A percentile compares a stretch with the other conserved stretches of the same genome.
phyloP scores from a whole-genome alignment of 2,888 invertebrate species.

The Campopleginae sp. region DNA sequence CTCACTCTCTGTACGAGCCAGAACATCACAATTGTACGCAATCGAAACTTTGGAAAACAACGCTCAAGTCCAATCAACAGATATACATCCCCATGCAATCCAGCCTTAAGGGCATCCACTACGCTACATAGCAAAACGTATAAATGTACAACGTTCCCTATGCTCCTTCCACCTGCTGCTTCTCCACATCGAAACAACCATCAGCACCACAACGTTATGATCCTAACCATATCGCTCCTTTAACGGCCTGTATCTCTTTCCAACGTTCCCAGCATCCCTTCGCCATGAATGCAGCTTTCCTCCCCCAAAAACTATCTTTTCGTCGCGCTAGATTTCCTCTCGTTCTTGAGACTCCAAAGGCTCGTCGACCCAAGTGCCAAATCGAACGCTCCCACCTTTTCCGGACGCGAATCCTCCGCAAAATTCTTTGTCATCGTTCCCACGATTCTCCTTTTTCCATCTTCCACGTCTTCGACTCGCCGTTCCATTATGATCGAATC shows the following conservation, averaged over 20 bases:
- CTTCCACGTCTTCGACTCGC: background rate
- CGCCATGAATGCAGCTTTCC: background rate
- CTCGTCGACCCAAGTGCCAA: slow-evolving; percentile 1
- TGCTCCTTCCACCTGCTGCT: background rate
- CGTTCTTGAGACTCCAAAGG: background rate
- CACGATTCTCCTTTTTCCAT: slow-evolving; percentile 14
- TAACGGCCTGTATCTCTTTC: slow-evolving; percentile 65
- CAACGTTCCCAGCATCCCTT: slow-evolving; percentile 40
- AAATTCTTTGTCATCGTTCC: slow-evolving; percentile 43
- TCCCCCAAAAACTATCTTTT: slow-evolving; percentile 27
- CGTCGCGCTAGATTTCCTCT: background rate
- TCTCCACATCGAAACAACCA: slow-evolving; percentile 39
- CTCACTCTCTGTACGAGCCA: slow-evolving; percentile 31
- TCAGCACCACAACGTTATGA: slow-evolving; percentile 49
- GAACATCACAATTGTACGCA: slow-evolving; percentile 70
- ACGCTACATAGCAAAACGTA: slow-evolving; percentile 26
- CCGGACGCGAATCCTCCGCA: slow-evolving; percentile 44
- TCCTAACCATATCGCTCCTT: slow-evolving; percentile 62
- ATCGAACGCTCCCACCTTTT: slow-evolving; percentile 49
- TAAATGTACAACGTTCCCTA: slow-evolving; percentile 48
- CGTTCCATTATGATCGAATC: background rate
- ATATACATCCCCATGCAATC: background rate
- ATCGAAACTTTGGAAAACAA: slow-evolving; percentile 79
- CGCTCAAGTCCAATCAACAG: slow-evolving; percentile 27
- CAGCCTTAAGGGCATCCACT: slow-evolving; percentile 40